Evolutionary conservation across 2,888 invertebrate species (phyloP), one percentile per base, ranked within the genome.

Genomic region (Aspidapion aeneum): DNA sequence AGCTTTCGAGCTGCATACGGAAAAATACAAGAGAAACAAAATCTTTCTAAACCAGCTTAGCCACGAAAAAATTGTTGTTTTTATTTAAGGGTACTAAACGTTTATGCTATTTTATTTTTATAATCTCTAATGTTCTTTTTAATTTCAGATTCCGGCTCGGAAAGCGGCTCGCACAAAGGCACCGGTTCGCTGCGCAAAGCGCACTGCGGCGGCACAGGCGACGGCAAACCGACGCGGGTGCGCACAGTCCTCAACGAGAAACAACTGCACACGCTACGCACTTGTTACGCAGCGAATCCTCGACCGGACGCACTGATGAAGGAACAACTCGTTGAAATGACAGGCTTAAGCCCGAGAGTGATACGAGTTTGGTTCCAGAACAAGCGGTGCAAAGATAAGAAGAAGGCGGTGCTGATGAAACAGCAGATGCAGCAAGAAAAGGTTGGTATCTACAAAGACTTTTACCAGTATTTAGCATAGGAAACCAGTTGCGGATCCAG

Each of bases 291-390:
- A 64, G 96, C 96, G 63, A 99, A 99, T 83, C 97, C 98, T 63
- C 86, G 99, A 59, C 99, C 99, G 50, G 99, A 99, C 82, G 98
- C 99, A 51, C 87, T 98, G 66, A 96, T 98, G 95, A 99, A 99
- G 84, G 99, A 99, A 80, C 98, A 98, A 80, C 87, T 99, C 67
- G 98, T 98, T 52, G 98, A 99, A 82, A 97, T 98, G 98, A 99
- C 99, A 17, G 90, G 95, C 0, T 87, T 99, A 59, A 96, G 95
- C 74, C 98, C 98, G 18, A 85, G 99, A 17, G 99, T 99, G 73
- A 99, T 99, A 79, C 87, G 99, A 76, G 99, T 99, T 64, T 99
- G 99, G 99, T 99, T 98, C 85, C 98, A 98, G 82, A 98, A 98
- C 82, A 98, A 97, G 80, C 85, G 97, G 69, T 97, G 96, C 84